Evolutionary conservation across 2,888 invertebrate genomes (phyloP).

Genomic region (Orthonevra nobilis): DNA sequence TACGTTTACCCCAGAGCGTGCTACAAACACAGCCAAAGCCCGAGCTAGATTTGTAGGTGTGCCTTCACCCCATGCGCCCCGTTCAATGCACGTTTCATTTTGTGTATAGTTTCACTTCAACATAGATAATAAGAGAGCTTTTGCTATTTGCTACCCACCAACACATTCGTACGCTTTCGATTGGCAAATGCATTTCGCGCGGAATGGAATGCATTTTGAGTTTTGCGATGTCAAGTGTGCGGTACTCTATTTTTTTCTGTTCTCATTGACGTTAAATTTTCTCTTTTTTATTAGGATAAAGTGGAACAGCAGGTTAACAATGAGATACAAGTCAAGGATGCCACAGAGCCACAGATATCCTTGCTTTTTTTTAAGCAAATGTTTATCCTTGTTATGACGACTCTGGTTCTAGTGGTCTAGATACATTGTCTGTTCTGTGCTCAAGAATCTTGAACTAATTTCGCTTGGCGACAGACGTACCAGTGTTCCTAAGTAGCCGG

Average conservation of each 20-base stretch:
- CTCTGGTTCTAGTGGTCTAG: conserved; percentile 58
- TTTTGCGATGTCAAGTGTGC: conserved; percentile 24
- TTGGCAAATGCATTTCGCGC: conserved; percentile 1
- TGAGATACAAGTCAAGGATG: no score
- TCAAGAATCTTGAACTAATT: conserved; percentile 56
- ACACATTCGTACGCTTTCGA: not conserved
- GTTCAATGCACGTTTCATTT: not conserved
- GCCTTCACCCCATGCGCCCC: not conserved
- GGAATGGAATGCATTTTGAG: conserved; percentile 26
- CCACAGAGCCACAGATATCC: not conserved
- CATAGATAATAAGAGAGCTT: conserved; percentile 30
- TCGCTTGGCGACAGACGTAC: conserved; percentile 20
- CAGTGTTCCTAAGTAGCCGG: no score
- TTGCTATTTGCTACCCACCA: not conserved
- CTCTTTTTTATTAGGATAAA: not conserved
- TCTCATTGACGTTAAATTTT: conserved; percentile 37
- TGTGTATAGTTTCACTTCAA: conserved; percentile 6
- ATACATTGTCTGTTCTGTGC: conserved; percentile 18
- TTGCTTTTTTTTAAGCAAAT: conserved; percentile 42
- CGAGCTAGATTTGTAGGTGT: no score
- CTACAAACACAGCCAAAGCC: conserved; percentile 2
- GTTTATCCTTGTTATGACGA: conserved; percentile 58
- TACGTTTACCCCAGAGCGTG: conserved; percentile 75
- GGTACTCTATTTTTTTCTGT: not conserved
- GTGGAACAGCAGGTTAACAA: no score